A percentile compares a stretch with the other conserved stretches of the same genome.
Evolutionary conservation across 2,888 invertebrate genomes (phyloP).

Genomic region (Sesia bembeciformis): DNA sequence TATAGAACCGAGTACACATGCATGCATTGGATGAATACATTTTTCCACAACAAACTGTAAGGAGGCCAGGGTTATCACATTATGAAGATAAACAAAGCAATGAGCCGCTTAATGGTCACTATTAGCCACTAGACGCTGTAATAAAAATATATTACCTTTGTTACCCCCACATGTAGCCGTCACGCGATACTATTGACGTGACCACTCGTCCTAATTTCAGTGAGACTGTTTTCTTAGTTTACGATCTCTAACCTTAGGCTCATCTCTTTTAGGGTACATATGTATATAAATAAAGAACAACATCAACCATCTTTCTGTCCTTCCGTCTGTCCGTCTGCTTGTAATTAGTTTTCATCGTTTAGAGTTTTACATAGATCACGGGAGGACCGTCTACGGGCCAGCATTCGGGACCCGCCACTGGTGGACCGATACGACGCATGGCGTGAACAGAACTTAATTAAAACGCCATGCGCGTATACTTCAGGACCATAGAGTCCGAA

Average conservation of each 20-base stretch:
- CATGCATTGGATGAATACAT: background rate
- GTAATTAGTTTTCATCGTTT: no score
- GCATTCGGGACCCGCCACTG: no score
- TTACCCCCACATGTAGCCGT: slow-evolving; percentile 20
- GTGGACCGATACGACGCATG: no score
- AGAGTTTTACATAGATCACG: no score
- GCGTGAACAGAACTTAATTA: no score
- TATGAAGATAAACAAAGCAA: slow-evolving; percentile 40
- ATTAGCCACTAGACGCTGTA: slow-evolving; percentile 41
- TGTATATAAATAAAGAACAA: no score
- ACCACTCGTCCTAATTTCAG: slow-evolving; percentile 46
- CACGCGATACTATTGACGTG: slow-evolving; percentile 40
- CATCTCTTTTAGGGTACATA: no score
- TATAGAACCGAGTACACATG: background rate
- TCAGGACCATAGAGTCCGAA: no score
- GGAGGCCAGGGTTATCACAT: slow-evolving; percentile 5
- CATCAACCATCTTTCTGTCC: no score
- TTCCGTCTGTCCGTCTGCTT: no score
- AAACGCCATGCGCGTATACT: no score
- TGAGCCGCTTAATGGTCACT: slow-evolving; percentile 40
- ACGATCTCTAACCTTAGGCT: background rate
- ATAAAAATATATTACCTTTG: slow-evolving; percentile 59
- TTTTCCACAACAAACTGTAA: background rate
- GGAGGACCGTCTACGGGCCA: no score
- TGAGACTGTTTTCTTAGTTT: slow-evolving; percentile 10